Conservation (phyloP, 1,140 invertebrate species). For the Cotesia glomerata region DNA sequence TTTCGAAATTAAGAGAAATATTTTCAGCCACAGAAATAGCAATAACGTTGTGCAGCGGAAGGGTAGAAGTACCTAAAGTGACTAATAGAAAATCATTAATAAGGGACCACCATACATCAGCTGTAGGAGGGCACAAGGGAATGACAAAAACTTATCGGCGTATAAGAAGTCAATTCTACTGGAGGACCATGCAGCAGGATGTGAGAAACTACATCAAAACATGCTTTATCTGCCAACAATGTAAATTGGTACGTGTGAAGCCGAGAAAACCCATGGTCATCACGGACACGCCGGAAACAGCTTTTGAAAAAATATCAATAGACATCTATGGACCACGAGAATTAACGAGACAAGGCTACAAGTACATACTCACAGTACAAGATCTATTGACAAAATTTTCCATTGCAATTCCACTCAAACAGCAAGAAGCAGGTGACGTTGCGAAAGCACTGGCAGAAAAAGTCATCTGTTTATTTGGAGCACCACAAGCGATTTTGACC, state of each 20-base stretch:
- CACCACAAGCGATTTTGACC: constrained; percentile 39
- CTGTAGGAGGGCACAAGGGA: too few species aligned
- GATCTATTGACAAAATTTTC: constrained; percentile 45
- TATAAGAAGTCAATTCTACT: background rate
- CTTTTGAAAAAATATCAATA: background rate
- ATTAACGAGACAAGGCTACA: constrained; percentile 33
- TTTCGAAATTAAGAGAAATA: background rate
- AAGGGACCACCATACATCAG: background rate
- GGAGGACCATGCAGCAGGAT: too few species aligned
- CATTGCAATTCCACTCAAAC: constrained; percentile 29
- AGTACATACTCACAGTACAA: constrained; percentile 43
- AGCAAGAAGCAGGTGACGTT: constrained; percentile 33
- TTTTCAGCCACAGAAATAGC: background rate
- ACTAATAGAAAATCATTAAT: background rate
- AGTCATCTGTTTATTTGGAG: constrained; percentile 41
- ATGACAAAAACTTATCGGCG: background rate
- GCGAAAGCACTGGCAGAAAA: constrained; percentile 38
- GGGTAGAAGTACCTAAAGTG: background rate
- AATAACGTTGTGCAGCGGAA: background rate
- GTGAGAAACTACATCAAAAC: background rate
- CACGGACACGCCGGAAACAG: background rate
- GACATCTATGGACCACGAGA: background rate
- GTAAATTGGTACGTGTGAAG: background rate
- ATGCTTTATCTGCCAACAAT: background rate
- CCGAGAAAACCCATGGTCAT: background rate